These are phyloP conservation scores for Chloroclysta siterata DNA, from an alignment of 2,888 invertebrate genomes.

Conservation along the genomic window DNA sequence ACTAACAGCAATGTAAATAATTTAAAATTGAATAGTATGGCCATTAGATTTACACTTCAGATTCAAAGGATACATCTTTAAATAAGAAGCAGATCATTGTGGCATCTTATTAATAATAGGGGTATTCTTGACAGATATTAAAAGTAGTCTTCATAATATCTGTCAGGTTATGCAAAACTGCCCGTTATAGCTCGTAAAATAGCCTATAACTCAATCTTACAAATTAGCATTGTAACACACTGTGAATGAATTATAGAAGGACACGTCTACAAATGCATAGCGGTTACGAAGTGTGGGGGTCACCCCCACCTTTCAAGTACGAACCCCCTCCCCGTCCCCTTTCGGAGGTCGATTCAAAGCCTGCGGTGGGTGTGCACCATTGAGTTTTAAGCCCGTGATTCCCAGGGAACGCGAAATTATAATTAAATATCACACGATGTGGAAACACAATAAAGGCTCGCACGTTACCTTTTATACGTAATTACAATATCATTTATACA, in stretches of 20 bases:
- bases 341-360: constrained; percentile 21
- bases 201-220: too few relatives aligned
- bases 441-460: not conserved
- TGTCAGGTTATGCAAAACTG: too few relatives aligned
- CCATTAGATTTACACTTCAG: too few relatives aligned
- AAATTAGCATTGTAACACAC: not conserved
- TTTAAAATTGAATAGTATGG: too few relatives aligned
- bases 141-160: too few relatives aligned
- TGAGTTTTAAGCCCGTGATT: constrained; percentile 7
- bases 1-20: too few relatives aligned
- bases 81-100: too few relatives aligned
- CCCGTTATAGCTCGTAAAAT: too few relatives aligned
- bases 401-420: constrained; percentile 1
- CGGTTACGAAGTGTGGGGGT: constrained; percentile 2
- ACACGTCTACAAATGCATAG: constrained; percentile 11
- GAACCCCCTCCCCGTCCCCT: not conserved
- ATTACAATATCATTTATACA: too few relatives aligned
- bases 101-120: too few relatives aligned
- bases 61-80: too few relatives aligned
- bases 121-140: too few relatives aligned
- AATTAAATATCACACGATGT: not conserved
- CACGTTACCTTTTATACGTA: not conserved
- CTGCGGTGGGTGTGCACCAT: constrained; percentile 23
- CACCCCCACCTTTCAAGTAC: not conserved
- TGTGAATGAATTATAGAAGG: constrained; percentile 19